Evolutionary conservation across 2,113 vertebrate species (phyloP).

Genomic region (Proteles cristata): DNA sequence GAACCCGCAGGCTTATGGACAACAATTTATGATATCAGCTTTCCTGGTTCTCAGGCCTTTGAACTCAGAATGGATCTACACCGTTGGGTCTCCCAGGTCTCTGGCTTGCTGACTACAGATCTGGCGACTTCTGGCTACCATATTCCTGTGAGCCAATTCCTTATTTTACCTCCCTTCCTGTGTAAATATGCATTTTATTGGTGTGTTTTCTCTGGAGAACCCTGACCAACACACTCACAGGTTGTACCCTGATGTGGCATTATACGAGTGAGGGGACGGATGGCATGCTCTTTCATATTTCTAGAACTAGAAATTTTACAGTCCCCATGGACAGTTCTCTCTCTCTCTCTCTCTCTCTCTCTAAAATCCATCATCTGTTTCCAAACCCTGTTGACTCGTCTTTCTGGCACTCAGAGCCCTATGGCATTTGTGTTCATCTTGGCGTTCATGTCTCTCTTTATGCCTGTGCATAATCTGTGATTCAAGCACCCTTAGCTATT

Average conservation of each 20-base stretch:
- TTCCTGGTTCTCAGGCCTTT: neutral
- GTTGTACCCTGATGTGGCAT: neutral
- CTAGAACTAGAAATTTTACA: neutral
- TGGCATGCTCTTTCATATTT: neutral
- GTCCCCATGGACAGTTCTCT: neutral
- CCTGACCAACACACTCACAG: neutral
- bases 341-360: neutral
- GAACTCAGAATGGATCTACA: neutral
- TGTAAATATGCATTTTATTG: neutral
- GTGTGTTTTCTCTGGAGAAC: neutral
- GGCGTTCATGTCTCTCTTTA: neutral
- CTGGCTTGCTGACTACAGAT: neutral
- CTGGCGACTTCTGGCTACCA: neutral
- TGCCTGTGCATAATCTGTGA: neutral
- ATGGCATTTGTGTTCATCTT: neutral
- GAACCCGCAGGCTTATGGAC: neutral
- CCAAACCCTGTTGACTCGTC: neutral
- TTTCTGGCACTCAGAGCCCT: neutral
- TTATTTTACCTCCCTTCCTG: neutral
- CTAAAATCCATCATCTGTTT: neutral
- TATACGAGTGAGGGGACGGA: neutral
- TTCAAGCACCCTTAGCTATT: neutral
- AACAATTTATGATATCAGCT: too few relatives aligned
- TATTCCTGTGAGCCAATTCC: neutral
- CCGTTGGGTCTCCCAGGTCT: neutral